Conservation (phyloP, 2,888 invertebrate species). For the Pocota personata region DNA sequence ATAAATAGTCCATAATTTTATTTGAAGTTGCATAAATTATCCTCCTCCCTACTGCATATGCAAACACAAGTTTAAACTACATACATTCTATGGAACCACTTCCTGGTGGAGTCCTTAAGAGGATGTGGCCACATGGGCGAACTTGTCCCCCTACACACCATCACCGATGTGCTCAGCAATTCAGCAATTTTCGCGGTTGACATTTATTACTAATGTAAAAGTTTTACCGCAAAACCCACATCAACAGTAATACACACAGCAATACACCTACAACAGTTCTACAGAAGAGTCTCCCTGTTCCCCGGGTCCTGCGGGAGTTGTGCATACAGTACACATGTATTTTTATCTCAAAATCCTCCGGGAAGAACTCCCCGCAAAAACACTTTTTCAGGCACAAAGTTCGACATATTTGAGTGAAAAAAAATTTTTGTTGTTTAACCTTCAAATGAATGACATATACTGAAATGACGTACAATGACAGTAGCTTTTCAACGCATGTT, state of each 20-base stretch:
- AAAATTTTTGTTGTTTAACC: too few species aligned
- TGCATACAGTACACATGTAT: slow-evolving; percentile 9
- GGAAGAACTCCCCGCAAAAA: too few species aligned
- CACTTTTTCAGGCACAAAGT: too few species aligned
- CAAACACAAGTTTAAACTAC: slow-evolving; percentile 22
- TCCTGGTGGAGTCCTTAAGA: slow-evolving; percentile 55
- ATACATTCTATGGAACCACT: slow-evolving; percentile 34
- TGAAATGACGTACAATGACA: too few species aligned
- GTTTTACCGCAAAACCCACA: slow-evolving; percentile 63
- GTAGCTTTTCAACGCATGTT: too few species aligned
- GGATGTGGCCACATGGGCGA: slow-evolving; percentile 13
- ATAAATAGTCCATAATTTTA: slow-evolving; percentile 55
- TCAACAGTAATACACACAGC: slow-evolving; percentile 23
- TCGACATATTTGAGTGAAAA: too few species aligned
- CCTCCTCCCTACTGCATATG: background rate
- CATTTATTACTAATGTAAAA: slow-evolving; percentile 66
- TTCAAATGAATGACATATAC: too few species aligned
- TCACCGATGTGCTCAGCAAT: slow-evolving; percentile 29
- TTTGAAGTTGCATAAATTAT: slow-evolving; percentile 52
- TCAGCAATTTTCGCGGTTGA: slow-evolving; percentile 65
- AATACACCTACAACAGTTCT: background rate
- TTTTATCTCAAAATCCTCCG: slow-evolving; percentile 3
- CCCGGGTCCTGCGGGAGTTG: background rate
- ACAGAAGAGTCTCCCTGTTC: background rate
- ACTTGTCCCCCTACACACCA: background rate